Percentiles rank a stretch among this genome's conserved stretches.
Evolutionary conservation across 64 coral and sea anemone species (phyloP).

Genomic region (Platygyra sinensis): DNA sequence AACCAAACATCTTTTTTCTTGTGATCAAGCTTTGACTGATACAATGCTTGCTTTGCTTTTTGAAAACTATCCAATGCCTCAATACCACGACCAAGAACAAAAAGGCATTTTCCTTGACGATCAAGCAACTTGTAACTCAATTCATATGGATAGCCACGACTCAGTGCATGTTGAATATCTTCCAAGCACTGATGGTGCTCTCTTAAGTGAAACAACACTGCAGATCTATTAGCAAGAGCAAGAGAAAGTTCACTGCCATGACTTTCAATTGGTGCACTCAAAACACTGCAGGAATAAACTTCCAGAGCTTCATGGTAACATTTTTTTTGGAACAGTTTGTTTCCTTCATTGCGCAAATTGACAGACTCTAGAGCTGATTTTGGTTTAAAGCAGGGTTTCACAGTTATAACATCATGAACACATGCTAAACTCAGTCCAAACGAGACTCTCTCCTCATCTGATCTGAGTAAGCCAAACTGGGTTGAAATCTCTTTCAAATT

Average conservation of each 20-base stretch:
- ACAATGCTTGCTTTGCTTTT: conserved; percentile 51
- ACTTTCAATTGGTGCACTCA: conserved; percentile 47
- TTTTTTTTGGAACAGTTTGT: conserved; percentile 76
- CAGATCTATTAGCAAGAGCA: conserved; percentile 93
- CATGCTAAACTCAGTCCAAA: conserved; percentile 59
- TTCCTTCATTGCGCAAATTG: conserved; percentile 76
- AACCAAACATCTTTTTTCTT: conserved; percentile 49
- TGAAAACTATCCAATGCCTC: conserved; percentile 52
- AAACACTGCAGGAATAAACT: conserved; percentile 70
- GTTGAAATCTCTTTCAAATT: conserved; percentile 12
- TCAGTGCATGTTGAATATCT: conserved; percentile 69
- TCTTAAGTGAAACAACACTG: conserved; percentile 69
- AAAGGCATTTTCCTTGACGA: conserved; percentile 76
- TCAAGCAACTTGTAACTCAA: conserved; percentile 84
- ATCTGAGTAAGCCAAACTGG: conserved; percentile 60
- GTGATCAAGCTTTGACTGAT: conserved; percentile 57
- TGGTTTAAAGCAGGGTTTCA: conserved; percentile 34
- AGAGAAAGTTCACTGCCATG: conserved; percentile 65
- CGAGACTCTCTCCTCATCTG: conserved; percentile 73
- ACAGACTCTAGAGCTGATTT: conserved; percentile 64
- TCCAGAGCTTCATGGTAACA: conserved; percentile 57
- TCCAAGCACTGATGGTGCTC: conserved; percentile 56
- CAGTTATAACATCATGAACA: conserved; percentile 60
- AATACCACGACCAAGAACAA: conserved; percentile 25
- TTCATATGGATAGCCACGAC: conserved; percentile 62